Percentiles rank a stretch among this genome's conserved stretches.
Evolutionary conservation across 1,140 invertebrate species (phyloP).

Genomic region (Dreissena polymorpha): DNA sequence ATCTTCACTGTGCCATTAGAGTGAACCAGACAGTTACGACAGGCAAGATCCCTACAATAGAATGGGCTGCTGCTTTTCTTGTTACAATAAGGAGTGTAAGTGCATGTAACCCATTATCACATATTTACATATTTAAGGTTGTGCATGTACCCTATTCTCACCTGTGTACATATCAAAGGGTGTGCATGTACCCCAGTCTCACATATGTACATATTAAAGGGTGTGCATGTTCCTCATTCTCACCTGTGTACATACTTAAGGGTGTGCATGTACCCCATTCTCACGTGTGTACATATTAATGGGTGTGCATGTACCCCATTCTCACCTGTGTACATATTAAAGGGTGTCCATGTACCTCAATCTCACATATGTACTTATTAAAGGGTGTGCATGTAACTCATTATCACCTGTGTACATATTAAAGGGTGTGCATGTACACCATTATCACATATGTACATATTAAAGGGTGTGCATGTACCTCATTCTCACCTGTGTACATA

Average conservation of each 20-base stretch:
- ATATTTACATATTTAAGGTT: too few species aligned
- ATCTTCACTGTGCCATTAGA: conserved; percentile 77
- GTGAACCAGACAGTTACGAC: conserved; percentile 79
- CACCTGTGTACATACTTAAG: conserved; percentile 80
- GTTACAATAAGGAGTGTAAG: too few species aligned
- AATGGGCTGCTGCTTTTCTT: conserved; percentile 17
- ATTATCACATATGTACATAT: too few species aligned
- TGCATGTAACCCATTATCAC: too few species aligned
- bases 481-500: conserved; percentile 79
- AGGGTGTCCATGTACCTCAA: conserved; percentile 73
- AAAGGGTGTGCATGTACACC: conserved; percentile 75
- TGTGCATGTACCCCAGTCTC: conserved; percentile 71
- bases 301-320: too few species aligned
- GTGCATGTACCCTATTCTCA: conserved; percentile 16
- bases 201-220: too few species aligned
- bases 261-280: conserved; percentile 72
- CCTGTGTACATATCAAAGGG: conserved; percentile 80
- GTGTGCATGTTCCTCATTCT: too few species aligned
- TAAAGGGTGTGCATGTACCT: too few species aligned
- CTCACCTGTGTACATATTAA: conserved; percentile 80
- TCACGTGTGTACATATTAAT: too few species aligned
- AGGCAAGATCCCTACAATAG: conserved; percentile 79
- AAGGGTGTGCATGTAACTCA: too few species aligned
- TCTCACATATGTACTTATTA: too few species aligned
- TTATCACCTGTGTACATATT: conserved; percentile 80